Conservation (phyloP, 2,113 vertebrate species). For the Sporophila hypoxantha region DNA sequence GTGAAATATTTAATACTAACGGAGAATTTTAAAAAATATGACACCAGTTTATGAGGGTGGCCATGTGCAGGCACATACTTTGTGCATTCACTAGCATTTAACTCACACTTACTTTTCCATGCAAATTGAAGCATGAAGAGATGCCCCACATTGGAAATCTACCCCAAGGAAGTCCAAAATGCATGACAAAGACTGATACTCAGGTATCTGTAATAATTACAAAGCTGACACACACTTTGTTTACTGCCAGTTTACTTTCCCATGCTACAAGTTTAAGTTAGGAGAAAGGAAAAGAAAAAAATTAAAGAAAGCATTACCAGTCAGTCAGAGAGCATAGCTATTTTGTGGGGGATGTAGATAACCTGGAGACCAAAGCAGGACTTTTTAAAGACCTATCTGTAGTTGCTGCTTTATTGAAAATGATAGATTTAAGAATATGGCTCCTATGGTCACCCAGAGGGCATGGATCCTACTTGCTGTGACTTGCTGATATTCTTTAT, state of each 20-base stretch:
- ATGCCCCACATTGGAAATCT: not conserved
- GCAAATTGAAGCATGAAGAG: not conserved
- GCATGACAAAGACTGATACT: not conserved
- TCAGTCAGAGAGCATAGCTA: not conserved
- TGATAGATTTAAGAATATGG: conserved; percentile 15
- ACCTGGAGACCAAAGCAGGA: not conserved
- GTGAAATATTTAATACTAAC: not conserved
- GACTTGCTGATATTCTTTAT: conserved; percentile 31
- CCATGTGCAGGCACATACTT: too few relatives aligned
- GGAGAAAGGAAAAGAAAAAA: not conserved
- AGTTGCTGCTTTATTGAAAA: conserved; percentile 25
- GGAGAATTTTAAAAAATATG: not conserved
- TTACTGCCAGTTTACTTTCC: not conserved
- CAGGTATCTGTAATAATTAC: not conserved
- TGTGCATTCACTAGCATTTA: not conserved
- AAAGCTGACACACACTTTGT: not conserved
- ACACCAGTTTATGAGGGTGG: not conserved
- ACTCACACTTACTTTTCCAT: not conserved
- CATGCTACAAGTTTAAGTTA: not conserved
- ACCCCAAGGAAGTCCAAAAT: not conserved
- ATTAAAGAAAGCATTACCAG: not conserved
- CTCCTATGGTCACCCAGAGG: not conserved
- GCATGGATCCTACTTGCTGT: not conserved
- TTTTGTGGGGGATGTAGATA: not conserved
- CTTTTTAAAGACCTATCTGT: not conserved